phyloP scores from a whole-genome alignment of 2,888 invertebrate species.

The Embidobia sp. region DNA sequence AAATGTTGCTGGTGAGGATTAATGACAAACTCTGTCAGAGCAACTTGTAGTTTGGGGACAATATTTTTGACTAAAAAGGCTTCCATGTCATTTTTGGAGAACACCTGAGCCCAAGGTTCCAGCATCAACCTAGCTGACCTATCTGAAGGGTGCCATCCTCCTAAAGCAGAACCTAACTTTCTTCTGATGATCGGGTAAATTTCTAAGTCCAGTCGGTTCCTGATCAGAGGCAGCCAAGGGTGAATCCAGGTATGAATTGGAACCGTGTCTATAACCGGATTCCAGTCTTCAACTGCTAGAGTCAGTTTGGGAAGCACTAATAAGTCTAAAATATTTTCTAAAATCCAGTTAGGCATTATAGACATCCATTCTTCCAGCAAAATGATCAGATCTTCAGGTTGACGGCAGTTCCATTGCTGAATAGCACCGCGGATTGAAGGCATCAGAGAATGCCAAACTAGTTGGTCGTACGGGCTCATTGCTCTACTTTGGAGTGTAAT shows the following conservation, averaged over 20 bases:
- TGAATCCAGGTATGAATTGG: conserved; percentile 99
- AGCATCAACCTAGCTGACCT: conserved; percentile 95
- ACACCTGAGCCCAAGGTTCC: conserved; percentile 93
- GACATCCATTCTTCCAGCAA: conserved; percentile 92
- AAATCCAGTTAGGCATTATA: conserved; percentile 91
- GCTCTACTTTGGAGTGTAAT: conserved; percentile 80
- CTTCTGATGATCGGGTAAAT: conserved; percentile 96
- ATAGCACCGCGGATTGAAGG: conserved; percentile 89
- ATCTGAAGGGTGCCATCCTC: conserved; percentile 98
- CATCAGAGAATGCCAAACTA: conserved; percentile 96
- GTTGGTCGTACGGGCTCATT: conserved; percentile 88
- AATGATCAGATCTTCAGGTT: conserved; percentile 89
- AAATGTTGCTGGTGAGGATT: conserved; percentile 89
- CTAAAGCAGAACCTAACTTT: conserved; percentile 93
- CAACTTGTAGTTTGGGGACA: conserved; percentile 91
- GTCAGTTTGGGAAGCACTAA: conserved; percentile 89
- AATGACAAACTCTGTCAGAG: conserved; percentile 85
- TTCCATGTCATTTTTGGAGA: conserved; percentile 89
- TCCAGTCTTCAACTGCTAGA: conserved; percentile 93
- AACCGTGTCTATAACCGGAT: conserved; percentile 96
- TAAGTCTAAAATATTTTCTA: conserved; percentile 91
- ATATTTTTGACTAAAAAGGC: conserved; percentile 93
- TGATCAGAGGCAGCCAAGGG: conserved; percentile 96
- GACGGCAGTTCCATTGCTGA: conserved; percentile 91
- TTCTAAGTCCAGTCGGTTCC: conserved; percentile 84